Percentiles rank a stretch among this genome's conserved stretches.
These are phyloP conservation scores for Aplidium turbinatum DNA, from an alignment of 23 tunicate species.

Conservation along the genomic window DNA sequence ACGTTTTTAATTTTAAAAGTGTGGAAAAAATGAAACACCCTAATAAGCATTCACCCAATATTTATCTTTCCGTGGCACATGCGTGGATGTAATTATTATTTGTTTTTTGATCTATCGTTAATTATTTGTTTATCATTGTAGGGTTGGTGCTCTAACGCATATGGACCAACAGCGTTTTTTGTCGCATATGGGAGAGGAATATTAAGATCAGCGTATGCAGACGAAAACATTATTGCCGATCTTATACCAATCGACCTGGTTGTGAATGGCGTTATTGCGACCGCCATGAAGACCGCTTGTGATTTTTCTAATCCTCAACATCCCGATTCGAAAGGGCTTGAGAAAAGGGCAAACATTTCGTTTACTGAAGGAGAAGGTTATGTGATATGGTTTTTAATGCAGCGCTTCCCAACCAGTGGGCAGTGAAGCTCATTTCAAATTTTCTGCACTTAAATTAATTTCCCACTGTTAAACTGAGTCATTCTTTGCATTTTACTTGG, in stretches of 20 bases:
- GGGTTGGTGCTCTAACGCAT: slow-evolving; percentile 73
- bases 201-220: slow-evolving; percentile 32
- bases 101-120: neutral
- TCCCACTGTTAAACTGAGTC: no score
- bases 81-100: no score
- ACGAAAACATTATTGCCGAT: slow-evolving; percentile 55
- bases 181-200: slow-evolving; percentile 69
- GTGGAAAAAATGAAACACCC: no score
- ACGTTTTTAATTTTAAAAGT: no score
- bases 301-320: slow-evolving; percentile 22
- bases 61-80: no score
- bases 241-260: slow-evolving; percentile 74
- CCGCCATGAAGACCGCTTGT: slow-evolving; percentile 60
- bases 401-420: no score
- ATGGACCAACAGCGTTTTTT: slow-evolving; percentile 80
- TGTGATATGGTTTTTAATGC: no score
- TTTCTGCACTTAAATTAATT: no score
- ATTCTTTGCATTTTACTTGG: no score
- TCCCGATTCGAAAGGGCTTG: neutral
- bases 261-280: slow-evolving; percentile 56
- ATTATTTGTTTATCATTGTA: slow-evolving; percentile 1
- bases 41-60: no score
- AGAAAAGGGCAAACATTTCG: slow-evolving; percentile 9
- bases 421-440: no score
- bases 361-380: slow-evolving; percentile 30